Base-by-base conservation (phyloP, 2,888 invertebrate species). In the Schizotus pectinicornis region DNA sequence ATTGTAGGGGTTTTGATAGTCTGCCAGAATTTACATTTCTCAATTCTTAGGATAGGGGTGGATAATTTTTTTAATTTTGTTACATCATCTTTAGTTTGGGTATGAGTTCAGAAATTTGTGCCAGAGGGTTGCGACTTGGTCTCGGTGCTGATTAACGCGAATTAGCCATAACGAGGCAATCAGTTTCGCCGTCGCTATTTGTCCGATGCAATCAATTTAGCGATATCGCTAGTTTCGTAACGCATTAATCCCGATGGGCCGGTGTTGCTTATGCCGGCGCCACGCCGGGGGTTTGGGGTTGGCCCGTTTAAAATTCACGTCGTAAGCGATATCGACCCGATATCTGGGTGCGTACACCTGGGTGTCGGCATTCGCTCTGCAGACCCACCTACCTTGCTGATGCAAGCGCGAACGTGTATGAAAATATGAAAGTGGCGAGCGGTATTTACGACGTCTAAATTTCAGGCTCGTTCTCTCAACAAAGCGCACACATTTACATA, bases 401-500 rank as follows among this genome's bases (percentile, higher is more conserved):
- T 53, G 46, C 53, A 46, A 22, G 46, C 48, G 39, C 54, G 13
- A 56, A 49, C 43, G 56, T 49, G 51, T 13, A 30, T 11, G 50
- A 50, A 56, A 56, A 49, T 49, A 56, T 51, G 47, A 56, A 56
- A 56, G 50, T 45, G 50, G 38, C 13, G 39, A 39, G 39, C 36
- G 49, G 51, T 60, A 60, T 60, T 60, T 60, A 60, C 48, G 60
- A 56, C 50, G 52, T 56, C 56, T 51, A 56, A 60, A 60, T 60
- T 60, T 59, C 59, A 55, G 34, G 35, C 46, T 9, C 46, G 53
- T 59, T 51, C 22, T 60, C 52, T 48, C 52, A 56, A 60, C 60
- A 56, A 60, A 60, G 56, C 47, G 38, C 45, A 55, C 50, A 61
- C 69, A 72, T 74, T 74, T 73, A 70, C 73, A 74, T 71, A 68